Conservation (phyloP, 2,888 invertebrate genomes). For the Unio pictorum region DNA sequence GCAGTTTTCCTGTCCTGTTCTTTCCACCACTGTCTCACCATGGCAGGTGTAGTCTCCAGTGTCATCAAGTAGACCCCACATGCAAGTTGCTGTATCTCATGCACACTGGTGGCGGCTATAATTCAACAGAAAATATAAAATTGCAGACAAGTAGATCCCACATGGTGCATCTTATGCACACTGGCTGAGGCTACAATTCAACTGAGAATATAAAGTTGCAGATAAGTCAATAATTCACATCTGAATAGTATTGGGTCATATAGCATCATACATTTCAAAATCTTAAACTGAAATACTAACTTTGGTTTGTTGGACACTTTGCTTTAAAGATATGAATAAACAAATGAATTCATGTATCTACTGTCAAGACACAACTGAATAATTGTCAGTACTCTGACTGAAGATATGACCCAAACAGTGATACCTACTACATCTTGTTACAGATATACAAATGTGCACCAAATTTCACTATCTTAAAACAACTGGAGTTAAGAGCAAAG, state of each 20-base stretch:
- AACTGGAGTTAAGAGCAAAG: too few relatives aligned
- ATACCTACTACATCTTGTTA: too few relatives aligned
- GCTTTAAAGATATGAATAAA: too few relatives aligned
- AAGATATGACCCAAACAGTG: too few relatives aligned
- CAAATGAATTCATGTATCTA: too few relatives aligned
- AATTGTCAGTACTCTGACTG: too few relatives aligned
- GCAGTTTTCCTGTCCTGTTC: conserved; percentile 78
- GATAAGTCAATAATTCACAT: neutral
- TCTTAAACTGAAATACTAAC: too few relatives aligned
- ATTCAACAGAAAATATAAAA: neutral
- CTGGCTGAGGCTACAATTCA: conserved; percentile 21
- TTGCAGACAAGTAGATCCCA: conserved; percentile 76
- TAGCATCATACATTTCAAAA: neutral
- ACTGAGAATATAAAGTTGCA: neutral
- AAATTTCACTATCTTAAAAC: too few relatives aligned
- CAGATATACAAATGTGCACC: too few relatives aligned
- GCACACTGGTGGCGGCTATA: conserved; percentile 22
- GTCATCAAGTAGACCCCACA: conserved; percentile 80
- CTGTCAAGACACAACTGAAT: too few relatives aligned
- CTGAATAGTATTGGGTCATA: neutral
- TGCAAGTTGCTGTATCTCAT: conserved; percentile 75
- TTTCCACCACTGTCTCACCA: conserved; percentile 86
- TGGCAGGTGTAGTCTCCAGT: conserved; percentile 80
- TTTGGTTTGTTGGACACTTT: too few relatives aligned
- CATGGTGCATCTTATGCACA: conserved; percentile 75